Evolutionary conservation across 2,888 invertebrate genomes (phyloP).

Genomic region (Agapostemon virescens): DNA sequence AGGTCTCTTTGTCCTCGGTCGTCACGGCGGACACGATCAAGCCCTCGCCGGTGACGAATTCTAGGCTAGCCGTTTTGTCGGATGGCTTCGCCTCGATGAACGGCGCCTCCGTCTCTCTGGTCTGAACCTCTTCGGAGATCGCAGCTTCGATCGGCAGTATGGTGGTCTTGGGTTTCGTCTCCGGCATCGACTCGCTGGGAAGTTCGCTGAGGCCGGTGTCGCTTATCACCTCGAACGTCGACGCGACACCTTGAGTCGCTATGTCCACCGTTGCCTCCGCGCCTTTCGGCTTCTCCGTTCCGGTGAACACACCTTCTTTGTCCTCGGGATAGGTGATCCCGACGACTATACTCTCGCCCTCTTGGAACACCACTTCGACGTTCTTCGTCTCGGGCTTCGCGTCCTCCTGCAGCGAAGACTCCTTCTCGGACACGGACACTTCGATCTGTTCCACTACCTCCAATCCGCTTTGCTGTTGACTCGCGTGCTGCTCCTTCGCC

Average conservation of each 20-base stretch:
- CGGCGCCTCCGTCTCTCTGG: slow-evolving; percentile 74
- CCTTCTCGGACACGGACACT: slow-evolving; percentile 81
- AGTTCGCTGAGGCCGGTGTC: slow-evolving; percentile 68
- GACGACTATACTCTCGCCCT: slow-evolving; percentile 84
- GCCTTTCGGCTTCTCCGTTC: slow-evolving; percentile 66
- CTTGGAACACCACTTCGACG: slow-evolving; percentile 81
- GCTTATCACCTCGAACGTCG: slow-evolving; percentile 74
- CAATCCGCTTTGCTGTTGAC: slow-evolving; percentile 78
- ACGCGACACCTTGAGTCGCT: slow-evolving; percentile 71
- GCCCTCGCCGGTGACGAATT: slow-evolving; percentile 74
- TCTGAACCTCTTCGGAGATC: slow-evolving; percentile 74
- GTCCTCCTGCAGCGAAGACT: slow-evolving; percentile 80
- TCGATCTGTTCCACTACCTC: slow-evolving; percentile 81
- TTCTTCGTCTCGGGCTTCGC: slow-evolving; percentile 82
- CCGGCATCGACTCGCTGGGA: slow-evolving; percentile 54
- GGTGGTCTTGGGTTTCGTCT: slow-evolving; percentile 69
- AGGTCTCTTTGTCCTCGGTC: slow-evolving; percentile 71
- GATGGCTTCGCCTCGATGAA: slow-evolving; percentile 81
- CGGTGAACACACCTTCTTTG: slow-evolving; percentile 72
- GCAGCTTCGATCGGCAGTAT: slow-evolving; percentile 72
- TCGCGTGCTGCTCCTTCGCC: slow-evolving; percentile 71
- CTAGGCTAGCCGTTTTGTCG: slow-evolving; percentile 81
- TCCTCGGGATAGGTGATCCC: slow-evolving; percentile 80
- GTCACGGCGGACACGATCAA: slow-evolving; percentile 72
- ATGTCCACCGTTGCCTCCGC: slow-evolving; percentile 73